A percentile compares a stretch with the other conserved stretches of the same genome.
These are phyloP conservation scores for Caerostris extrusa DNA, from an alignment of 1,140 invertebrate species.

Conservation along the genomic window DNA sequence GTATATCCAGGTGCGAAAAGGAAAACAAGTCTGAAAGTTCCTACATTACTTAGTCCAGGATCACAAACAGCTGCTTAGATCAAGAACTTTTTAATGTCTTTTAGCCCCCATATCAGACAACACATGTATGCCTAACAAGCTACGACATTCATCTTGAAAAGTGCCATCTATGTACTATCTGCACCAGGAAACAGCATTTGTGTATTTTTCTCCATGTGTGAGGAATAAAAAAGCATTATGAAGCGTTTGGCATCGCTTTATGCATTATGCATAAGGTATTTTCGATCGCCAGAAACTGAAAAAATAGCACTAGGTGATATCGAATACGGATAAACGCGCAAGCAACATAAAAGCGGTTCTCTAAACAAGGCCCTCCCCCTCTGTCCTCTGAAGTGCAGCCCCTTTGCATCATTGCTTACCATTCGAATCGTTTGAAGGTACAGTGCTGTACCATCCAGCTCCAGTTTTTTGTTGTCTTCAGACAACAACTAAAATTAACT, in stretches of 20 bases:
- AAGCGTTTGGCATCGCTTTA: conserved; percentile 39
- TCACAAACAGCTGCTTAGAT: background rate
- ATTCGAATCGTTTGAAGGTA: background rate
- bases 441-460: background rate
- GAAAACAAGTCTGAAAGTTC: too few species aligned
- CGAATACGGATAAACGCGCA: conserved; percentile 68
- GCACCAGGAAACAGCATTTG: conserved; percentile 16
- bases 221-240: background rate
- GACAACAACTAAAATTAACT: too few species aligned
- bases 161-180: background rate
- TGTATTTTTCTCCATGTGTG: conserved; percentile 32
- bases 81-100: background rate
- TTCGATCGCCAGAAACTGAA: conserved; percentile 39
- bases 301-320: conserved; percentile 66
- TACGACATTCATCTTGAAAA: conserved; percentile 22
- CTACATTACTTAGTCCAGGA: background rate
- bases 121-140: conserved; percentile 15
- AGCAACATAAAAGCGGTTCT: conserved; percentile 52
- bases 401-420: conserved; percentile 15
- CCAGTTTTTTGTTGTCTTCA: background rate
- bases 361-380: conserved; percentile 30
- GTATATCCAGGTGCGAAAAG: too few species aligned
- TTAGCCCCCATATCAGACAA: conserved; percentile 4
- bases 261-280: conserved; percentile 62
- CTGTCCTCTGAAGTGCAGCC: background rate